phyloP scores from a whole-genome alignment of 2,113 vertebrate species.

The Corythornis madagascariensis region DNA sequence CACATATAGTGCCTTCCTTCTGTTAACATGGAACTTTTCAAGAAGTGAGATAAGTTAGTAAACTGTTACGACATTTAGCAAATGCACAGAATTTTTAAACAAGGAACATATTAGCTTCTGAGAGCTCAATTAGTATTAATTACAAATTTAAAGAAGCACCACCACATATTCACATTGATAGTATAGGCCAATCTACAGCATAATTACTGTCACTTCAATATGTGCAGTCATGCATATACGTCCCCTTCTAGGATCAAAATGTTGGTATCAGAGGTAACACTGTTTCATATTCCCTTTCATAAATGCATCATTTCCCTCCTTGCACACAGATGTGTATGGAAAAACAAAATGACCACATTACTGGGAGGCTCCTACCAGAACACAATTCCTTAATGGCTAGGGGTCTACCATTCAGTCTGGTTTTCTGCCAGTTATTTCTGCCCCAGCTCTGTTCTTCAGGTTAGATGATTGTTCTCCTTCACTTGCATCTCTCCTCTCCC shows the following conservation, averaged over 20 bases:
- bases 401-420: not conserved
- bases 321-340: not conserved
- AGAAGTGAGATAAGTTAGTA: not conserved
- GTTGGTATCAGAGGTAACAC: not conserved
- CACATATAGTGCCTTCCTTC: not conserved
- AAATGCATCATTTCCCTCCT: conserved; percentile 9
- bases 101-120: not conserved
- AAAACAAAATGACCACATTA: not conserved
- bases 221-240: conserved; percentile 10
- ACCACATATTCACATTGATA: conserved; percentile 41
- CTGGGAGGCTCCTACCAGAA: not conserved
- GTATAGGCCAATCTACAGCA: conserved; percentile 26
- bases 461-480: not conserved
- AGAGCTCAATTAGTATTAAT: conserved; percentile 58
- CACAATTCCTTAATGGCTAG: not conserved
- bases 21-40: not conserved
- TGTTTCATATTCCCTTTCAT: not conserved
- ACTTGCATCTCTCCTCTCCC: not conserved
- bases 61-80: not conserved
- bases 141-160: conserved; percentile 51
- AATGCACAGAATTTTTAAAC: not conserved
- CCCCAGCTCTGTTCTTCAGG: not conserved
- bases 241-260: conserved; percentile 21
- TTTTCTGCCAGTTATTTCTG: not conserved
- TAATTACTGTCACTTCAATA: conserved; percentile 51